Conservation (phyloP, 2,888 invertebrate genomes). For the Geotrupes spiniger region DNA sequence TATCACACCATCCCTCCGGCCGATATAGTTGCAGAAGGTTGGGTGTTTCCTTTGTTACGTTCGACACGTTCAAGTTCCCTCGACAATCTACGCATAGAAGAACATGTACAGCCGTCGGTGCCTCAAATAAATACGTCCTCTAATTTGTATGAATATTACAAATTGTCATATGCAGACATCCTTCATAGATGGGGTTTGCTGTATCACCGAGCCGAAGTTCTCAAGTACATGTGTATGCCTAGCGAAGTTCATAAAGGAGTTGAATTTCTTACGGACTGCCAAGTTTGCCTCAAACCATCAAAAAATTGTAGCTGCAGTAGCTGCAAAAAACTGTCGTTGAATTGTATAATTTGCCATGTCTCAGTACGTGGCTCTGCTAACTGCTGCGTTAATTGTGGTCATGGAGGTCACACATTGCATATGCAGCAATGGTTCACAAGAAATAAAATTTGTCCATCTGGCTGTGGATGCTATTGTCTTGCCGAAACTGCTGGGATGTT, state of each 20-base stretch:
- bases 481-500: conserved; percentile 62
- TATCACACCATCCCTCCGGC: conserved; percentile 83
- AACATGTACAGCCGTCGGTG: conserved; percentile 36
- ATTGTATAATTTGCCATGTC: conserved; percentile 81
- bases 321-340: conserved; percentile 73
- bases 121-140: conserved; percentile 43
- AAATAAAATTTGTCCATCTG: conserved; percentile 80
- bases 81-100: conserved; percentile 62
- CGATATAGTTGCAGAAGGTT: conserved; percentile 75
- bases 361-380: conserved; percentile 82
- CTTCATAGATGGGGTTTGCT: conserved; percentile 58
- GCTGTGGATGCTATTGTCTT: conserved; percentile 89
- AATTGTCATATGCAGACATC: conserved; percentile 84
- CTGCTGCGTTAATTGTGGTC: conserved; percentile 87
- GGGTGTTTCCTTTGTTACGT: conserved; percentile 68
- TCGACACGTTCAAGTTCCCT: conserved; percentile 72
- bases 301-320: conserved; percentile 67
- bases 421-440: conserved; percentile 79
- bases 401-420: conserved; percentile 87
- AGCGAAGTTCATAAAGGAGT: conserved; percentile 55
- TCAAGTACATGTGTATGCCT: conserved; percentile 57
- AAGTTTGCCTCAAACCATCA: conserved; percentile 64
- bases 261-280: conserved; percentile 72
- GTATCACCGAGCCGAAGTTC: conserved; percentile 56
- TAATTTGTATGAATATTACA: conserved; percentile 76